Conservation (phyloP, 2,113 vertebrate species). For the Sander vitreus region DNA sequence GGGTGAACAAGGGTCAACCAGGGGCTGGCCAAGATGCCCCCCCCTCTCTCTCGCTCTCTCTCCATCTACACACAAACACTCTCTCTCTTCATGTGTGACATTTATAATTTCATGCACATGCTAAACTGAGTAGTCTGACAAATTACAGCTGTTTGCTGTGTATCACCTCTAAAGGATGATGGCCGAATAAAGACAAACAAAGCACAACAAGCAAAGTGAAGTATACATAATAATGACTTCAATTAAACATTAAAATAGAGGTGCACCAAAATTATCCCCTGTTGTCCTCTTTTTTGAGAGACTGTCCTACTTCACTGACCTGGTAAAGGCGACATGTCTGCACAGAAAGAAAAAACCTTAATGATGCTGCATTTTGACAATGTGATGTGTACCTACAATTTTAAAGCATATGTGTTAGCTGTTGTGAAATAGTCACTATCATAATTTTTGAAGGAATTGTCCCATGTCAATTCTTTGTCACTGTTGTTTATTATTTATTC, state of each 20-base stretch:
- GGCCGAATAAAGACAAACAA: conserved; percentile 57
- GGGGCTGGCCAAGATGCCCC: conserved; percentile 55
- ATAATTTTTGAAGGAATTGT: neutral
- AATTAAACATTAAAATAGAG: conserved; percentile 70
- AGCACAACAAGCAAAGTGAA: conserved; percentile 49
- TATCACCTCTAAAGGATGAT: conserved; percentile 38
- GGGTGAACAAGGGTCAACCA: conserved; percentile 72
- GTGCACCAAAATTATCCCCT: conserved; percentile 67
- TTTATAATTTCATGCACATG: conserved; percentile 60
- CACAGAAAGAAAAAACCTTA: conserved; percentile 48
- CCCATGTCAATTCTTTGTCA: neutral
- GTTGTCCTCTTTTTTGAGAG: conserved; percentile 65
- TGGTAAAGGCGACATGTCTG: conserved; percentile 65
- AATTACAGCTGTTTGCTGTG: conserved; percentile 57
- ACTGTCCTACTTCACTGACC: conserved; percentile 79
- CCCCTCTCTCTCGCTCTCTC: neutral
- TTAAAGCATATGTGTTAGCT: neutral
- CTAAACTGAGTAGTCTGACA: conserved; percentile 30
- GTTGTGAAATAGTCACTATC: neutral
- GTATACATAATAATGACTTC: conserved; percentile 55
- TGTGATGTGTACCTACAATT: neutral
- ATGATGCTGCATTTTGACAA: conserved; percentile 58
- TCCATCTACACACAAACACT: conserved; percentile 2
- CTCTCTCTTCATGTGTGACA: conserved; percentile 44
- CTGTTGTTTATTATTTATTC: conserved; percentile 9